A percentile compares a stretch with the other conserved stretches of the same genome.
phyloP scores from a whole-genome alignment of 2,113 vertebrate genomes.

The Tachysurus vachellii region DNA sequence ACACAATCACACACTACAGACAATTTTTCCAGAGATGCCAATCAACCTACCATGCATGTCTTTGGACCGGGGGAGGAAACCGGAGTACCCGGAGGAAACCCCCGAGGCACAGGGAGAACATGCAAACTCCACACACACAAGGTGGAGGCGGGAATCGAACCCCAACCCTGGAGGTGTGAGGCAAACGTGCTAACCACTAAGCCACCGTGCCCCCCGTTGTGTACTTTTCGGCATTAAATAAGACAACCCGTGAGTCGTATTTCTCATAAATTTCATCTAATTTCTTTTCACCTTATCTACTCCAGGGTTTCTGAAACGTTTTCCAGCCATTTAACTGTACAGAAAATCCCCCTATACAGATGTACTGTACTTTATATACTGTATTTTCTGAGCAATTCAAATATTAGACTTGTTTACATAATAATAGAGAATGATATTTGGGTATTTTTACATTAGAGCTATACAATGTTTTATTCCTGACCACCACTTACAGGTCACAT shows the following conservation, averaged over 20 bases:
- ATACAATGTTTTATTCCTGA: neutral
- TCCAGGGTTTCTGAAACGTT: neutral
- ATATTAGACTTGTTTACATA: neutral
- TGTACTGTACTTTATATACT: neutral
- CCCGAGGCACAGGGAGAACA: no score
- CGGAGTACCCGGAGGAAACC: no score
- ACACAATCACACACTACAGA: no score
- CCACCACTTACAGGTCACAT: neutral
- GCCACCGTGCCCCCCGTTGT: neutral
- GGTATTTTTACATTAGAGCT: neutral
- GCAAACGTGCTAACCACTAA: no score
- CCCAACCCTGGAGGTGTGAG: no score
- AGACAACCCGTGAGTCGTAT: neutral
- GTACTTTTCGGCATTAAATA: neutral
- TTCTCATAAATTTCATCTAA: neutral
- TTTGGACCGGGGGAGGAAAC: no score
- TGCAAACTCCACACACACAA: no score
- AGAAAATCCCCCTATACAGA: neutral
- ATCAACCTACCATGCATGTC: no score
- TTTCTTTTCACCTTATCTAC: neutral
- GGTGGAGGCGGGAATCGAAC: no score
- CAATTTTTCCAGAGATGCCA: no score
- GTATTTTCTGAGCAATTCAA: neutral
- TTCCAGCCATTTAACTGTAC: neutral
- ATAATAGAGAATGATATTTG: neutral